Percentiles rank a stretch among this genome's conserved stretches.
Evolutionary conservation across 2,888 invertebrate species (phyloP).

Genomic region (Nomada fucata): DNA sequence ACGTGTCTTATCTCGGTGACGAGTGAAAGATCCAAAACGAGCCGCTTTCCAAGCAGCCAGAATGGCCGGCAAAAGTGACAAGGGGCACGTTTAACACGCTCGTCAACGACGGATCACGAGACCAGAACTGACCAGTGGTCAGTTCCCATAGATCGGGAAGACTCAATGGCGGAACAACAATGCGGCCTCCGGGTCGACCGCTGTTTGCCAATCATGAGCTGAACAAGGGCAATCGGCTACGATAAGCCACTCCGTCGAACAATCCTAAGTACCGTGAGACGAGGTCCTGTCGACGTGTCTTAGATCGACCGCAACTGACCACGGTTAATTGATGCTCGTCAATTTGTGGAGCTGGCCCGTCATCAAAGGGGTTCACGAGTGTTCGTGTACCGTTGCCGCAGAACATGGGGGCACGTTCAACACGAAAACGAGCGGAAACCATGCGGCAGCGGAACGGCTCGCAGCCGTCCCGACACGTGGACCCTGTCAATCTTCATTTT

Average conservation of each 20-base stretch:
- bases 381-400: neutral
- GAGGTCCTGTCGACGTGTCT: constrained; percentile 64
- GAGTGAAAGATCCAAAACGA: constrained; percentile 16
- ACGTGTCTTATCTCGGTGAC: constrained; percentile 41
- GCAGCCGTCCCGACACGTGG: constrained; percentile 72
- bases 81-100: constrained; percentile 69
- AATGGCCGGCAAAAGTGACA: constrained; percentile 50
- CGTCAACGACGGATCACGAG: constrained; percentile 71
- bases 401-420: constrained; percentile 21
- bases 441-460: constrained; percentile 21
- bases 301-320: constrained; percentile 65
- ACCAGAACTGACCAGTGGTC: constrained; percentile 79
- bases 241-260: constrained; percentile 78
- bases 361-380: constrained; percentile 61
- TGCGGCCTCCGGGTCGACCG: constrained; percentile 44
- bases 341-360: constrained; percentile 54
- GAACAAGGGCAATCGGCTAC: constrained; percentile 71
- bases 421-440: constrained; percentile 51
- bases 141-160: constrained; percentile 73
- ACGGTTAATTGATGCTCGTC: constrained; percentile 72
- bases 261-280: constrained; percentile 81
- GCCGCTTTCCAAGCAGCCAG: constrained; percentile 4
- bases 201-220: constrained; percentile 72
- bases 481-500: constrained; percentile 77
- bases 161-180: constrained; percentile 59